phyloP scores from a whole-genome alignment of 2,113 vertebrate species.

The Cebus imitator region DNA sequence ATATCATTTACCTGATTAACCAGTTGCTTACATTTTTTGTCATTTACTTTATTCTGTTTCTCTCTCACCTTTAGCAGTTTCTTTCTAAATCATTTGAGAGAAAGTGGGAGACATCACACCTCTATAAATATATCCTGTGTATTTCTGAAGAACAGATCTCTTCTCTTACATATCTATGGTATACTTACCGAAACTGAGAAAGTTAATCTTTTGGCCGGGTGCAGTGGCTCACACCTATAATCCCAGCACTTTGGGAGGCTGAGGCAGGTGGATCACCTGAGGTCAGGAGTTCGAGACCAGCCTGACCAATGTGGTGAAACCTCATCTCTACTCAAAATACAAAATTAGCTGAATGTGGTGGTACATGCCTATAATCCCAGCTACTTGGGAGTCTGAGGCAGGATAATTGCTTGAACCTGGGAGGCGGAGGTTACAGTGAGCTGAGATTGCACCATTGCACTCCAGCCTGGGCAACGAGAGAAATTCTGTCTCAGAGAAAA shows the following conservation, averaged over 20 bases:
- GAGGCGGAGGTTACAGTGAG: too few relatives aligned
- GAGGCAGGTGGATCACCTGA: too few relatives aligned
- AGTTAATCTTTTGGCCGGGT: neutral
- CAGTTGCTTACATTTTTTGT: neutral
- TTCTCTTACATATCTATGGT: neutral
- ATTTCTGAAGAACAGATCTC: neutral
- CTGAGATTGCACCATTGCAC: too few relatives aligned
- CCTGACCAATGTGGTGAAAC: too few relatives aligned
- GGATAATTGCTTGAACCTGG: too few relatives aligned
- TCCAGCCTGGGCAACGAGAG: too few relatives aligned
- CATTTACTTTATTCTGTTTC: neutral
- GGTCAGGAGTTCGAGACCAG: too few relatives aligned
- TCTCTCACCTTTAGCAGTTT: neutral
- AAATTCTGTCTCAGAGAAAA: too few relatives aligned
- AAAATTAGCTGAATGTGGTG: too few relatives aligned
- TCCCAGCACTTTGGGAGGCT: neutral
- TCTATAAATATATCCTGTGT: neutral
- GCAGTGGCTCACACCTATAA: neutral
- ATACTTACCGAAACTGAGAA: neutral
- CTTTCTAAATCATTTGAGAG: conserved; percentile 38
- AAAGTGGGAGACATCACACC: neutral
- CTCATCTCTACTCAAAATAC: too few relatives aligned
- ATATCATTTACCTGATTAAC: neutral
- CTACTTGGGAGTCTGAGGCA: too few relatives aligned
- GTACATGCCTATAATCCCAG: too few relatives aligned